phyloP scores from a whole-genome alignment of 2,888 invertebrate genomes.

The Patella caerulea region DNA sequence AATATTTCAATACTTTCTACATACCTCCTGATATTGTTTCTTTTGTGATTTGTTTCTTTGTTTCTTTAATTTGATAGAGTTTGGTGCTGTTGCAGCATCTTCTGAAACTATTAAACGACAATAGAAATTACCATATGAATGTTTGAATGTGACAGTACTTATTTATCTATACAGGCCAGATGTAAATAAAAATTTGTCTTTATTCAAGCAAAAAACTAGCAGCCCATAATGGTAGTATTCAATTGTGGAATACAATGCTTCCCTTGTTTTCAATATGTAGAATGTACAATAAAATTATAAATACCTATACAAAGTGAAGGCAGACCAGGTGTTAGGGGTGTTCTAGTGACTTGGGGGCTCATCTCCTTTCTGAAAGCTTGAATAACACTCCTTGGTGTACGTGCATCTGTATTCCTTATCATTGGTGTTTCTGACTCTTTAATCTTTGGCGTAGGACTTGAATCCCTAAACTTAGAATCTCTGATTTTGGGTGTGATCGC shows the following conservation, averaged over 20 bases:
- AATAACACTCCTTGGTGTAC: background rate
- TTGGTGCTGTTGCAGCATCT: background rate
- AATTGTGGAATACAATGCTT: too few relatives aligned
- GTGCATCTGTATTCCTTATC: background rate
- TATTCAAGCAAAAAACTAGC: too few relatives aligned
- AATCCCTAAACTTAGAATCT: too few relatives aligned
- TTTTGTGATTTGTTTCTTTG: background rate
- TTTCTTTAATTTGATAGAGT: background rate
- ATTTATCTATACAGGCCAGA: too few relatives aligned
- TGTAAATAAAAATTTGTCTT: too few relatives aligned
- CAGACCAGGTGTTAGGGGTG: constrained; percentile 15
- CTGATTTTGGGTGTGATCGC: too few relatives aligned
- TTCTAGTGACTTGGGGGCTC: constrained; percentile 27
- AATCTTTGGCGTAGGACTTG: too few relatives aligned
- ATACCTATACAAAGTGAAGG: background rate
- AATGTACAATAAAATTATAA: background rate
- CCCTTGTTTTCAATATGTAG: too few relatives aligned
- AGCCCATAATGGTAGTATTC: too few relatives aligned
- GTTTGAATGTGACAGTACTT: too few relatives aligned
- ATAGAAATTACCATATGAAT: too few relatives aligned
- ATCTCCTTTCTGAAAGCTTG: constrained; percentile 20
- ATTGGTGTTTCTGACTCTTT: background rate
- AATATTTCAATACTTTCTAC: background rate
- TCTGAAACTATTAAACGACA: background rate
- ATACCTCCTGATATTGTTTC: background rate